These are phyloP conservation scores for Rhizoglyphus robini DNA, from an alignment of 1,140 invertebrate species.

Conservation along the genomic window DNA sequence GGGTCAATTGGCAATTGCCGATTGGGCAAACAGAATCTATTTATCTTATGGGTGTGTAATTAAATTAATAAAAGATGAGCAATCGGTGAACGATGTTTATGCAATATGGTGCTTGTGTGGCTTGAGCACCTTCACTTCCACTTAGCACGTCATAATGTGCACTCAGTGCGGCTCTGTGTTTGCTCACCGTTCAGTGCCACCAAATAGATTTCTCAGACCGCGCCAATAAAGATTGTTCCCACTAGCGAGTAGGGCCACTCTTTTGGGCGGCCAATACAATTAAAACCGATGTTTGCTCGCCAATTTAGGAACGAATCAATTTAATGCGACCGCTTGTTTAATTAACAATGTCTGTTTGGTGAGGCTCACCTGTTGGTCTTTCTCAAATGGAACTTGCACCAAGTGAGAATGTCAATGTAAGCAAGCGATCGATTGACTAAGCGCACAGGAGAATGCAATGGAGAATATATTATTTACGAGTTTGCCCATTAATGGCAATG, in stretches of 20 bases:
- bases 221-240: not conserved
- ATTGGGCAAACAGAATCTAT: constrained; percentile 10
- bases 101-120: not conserved
- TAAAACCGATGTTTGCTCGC: not conserved
- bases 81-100: not conserved
- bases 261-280: not conserved
- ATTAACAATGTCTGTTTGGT: constrained; percentile 11
- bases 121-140: not conserved
- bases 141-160: constrained; percentile 9
- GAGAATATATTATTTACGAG: constrained; percentile 10
- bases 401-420: too few species aligned
- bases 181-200: not conserved
- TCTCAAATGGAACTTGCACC: too few species aligned
- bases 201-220: constrained; percentile 11
- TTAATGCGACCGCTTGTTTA: not conserved
- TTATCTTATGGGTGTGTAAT: constrained; percentile 11
- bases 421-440: too few species aligned
- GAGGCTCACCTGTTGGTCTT: too few species aligned
- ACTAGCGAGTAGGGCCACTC: not conserved
- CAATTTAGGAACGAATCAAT: constrained; percentile 1
- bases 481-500: constrained; percentile 7
- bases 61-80: constrained; percentile 8
- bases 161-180: not conserved
- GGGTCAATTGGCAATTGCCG: not conserved
- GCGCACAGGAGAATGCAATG: too few species aligned